Evolutionary conservation across 2,113 vertebrate genomes (phyloP), one percentile per base, ranked within the genome.

Genomic region (Tupaia tana): DNA sequence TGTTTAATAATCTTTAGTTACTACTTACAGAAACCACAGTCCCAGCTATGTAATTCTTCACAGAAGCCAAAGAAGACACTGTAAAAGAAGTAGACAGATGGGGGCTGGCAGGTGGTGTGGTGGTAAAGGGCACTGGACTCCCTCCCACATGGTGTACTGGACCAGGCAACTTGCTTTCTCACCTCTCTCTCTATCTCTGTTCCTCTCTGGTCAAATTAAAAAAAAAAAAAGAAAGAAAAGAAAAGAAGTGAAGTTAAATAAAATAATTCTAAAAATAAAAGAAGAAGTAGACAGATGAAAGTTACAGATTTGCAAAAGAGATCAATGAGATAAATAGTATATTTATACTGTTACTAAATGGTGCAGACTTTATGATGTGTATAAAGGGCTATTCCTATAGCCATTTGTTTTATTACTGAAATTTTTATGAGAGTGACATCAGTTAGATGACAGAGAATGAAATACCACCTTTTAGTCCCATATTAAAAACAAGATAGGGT

Each of bases 351-450:
- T 27, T 75, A 52, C 5, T 16, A 89, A 85, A 88, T 1, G 14
- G 87, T 22, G 29, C n/a, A 73, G 66, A 67, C 8, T 93, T 27
- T 43, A 54, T 91, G 31, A 91, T 79, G 13, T 85, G 20, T 52
- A 31, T 66, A 34, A 91, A 86, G 16, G 58, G 56, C 20, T 56
- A 88, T 63, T 22, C 9, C 29, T 89, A 0, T 63, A 56, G 10
- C 6, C 11, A 84, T 91, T 87, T 74, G 52, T 86, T 92, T 88
- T 88, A 52, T 64, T 91, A 80, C 22, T 70, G 71, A 87, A 84
- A 93, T 80, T 31, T 69, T 10, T 69, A 69, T 43, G 11, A 19
- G 29, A 61, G 54, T 79, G 34, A n/a, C 9, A 61, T 61, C 25
- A 31, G 3, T 1, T 19, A 78, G 20, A 16, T 61, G 63, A 54